Base-by-base conservation (phyloP, 1,140 invertebrate genomes). In the Cydia fagiglandana region DNA sequence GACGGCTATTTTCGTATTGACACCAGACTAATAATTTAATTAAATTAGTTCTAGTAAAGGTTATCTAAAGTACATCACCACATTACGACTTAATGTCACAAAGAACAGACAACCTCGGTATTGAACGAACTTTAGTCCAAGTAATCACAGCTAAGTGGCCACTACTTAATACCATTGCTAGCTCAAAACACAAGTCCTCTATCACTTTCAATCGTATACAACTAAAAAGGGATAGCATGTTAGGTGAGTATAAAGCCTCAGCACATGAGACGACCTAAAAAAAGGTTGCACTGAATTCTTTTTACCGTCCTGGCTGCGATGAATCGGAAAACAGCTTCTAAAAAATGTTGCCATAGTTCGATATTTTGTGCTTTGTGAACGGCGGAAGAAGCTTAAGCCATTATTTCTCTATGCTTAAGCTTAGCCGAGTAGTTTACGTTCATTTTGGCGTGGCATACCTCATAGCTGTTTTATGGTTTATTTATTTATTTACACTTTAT, bases 231-330 rank as follows among this genome's bases (percentile, higher is more conserved):
- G 56, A 61, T 24, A 24, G 20, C 20, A 61, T 56, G 9, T 10
- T 24, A 61, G 15, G 5, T 20, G 53, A 61, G n/a, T 9, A n/a
- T 61, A 61, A 61, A 61, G 20, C 56, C 20, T 12, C 20, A 12
- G 9, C 56, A 61, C 56, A 61, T 24, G 56, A 61, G 20, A 24
- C 56, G 56, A 61, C 56, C 56, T 61, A 61, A 61, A 61, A 61
- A 61, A 61, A 61, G 56, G 56, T 61, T 61, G 56, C 56, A 61
- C 56, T 61, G 17, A 61, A 61, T 61, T 24, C 56, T 61, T 61
- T 61, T 61, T 61, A 12, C 56, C 56, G 56, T 61, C 15, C 56
- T 61, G 20, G 56, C 56, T 24, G 20, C 20, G 7, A 61, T 61
- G 56, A 61, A 61, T 61, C 20, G 56, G 20, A 61, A 61, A 61